Evolutionary conservation across 2,888 invertebrate genomes (phyloP).

Genomic region (Isoperla grammatica): DNA sequence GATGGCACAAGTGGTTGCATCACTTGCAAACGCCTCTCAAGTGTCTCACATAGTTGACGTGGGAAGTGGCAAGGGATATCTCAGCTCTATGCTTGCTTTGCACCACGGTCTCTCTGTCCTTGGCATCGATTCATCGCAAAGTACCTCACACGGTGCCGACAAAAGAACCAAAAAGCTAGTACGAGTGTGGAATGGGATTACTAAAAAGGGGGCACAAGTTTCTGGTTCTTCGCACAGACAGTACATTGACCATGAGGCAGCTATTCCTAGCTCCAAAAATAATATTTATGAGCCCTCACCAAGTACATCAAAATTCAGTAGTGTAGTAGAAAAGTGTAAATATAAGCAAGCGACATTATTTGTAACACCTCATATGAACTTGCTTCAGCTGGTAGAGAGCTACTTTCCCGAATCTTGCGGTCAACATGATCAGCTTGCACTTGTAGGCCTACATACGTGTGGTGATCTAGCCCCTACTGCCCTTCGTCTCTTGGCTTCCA

Average conservation of each 20-base stretch:
- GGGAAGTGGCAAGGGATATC: constrained; percentile 85
- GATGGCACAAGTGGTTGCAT: constrained; percentile 56
- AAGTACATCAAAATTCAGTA: no score
- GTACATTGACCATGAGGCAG: no score
- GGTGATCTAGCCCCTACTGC: constrained; percentile 73
- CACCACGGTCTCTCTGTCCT: constrained; percentile 67
- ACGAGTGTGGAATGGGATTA: constrained; percentile 5
- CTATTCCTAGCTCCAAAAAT: no score
- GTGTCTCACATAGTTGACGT: constrained; percentile 64
- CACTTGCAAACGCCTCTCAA: constrained; percentile 43
- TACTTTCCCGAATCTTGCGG: not conserved
- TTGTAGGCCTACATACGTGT: constrained; percentile 81
- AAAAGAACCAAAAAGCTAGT: constrained; percentile 42
- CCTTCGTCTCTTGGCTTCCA: constrained; percentile 59
- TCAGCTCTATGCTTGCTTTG: constrained; percentile 67
- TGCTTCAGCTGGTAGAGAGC: constrained; percentile 42
- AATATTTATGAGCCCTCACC: no score
- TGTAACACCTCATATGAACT: constrained; percentile 55
- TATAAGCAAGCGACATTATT: constrained; percentile 59
- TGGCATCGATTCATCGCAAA: constrained; percentile 70
- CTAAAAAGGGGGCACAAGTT: not conserved
- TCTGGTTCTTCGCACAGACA: no score
- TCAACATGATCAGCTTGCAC: constrained; percentile 33
- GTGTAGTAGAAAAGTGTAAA: not conserved
- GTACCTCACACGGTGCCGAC: constrained; percentile 62